phyloP scores from a whole-genome alignment of 2,113 vertebrate species.

The Chionodraco myersi region DNA sequence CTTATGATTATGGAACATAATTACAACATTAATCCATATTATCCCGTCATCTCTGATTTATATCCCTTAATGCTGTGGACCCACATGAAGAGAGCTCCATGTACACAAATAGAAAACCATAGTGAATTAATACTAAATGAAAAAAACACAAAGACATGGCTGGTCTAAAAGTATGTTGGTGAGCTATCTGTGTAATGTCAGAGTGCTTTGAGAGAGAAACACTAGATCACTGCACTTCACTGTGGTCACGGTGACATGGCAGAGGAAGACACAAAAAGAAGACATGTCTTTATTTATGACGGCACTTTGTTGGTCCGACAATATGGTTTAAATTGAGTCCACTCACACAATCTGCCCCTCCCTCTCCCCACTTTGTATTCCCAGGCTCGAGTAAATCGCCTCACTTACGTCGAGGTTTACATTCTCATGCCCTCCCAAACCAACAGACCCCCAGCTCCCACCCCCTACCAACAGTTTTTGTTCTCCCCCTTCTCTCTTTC shows the following conservation, averaged over 20 bases:
- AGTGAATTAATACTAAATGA: not conserved
- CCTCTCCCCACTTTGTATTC: conserved; percentile 68
- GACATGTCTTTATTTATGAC: conserved; percentile 49
- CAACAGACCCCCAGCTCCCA: conserved; percentile 58
- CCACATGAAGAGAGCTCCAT: conserved; percentile 5
- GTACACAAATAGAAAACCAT: conserved; percentile 8
- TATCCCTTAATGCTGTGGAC: conserved; percentile 14
- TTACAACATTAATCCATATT: conserved; percentile 45
- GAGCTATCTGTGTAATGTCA: conserved; percentile 17
- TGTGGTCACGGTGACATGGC: conserved; percentile 1
- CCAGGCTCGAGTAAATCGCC: conserved; percentile 78
- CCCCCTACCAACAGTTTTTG: conserved; percentile 53
- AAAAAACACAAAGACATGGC: not conserved
- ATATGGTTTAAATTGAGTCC: conserved; percentile 74
- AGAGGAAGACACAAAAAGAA: not conserved
- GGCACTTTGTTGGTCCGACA: conserved; percentile 60
- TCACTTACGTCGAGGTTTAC: conserved; percentile 79
- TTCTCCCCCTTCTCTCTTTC: conserved; percentile 18
- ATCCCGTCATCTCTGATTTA: conserved; percentile 42
- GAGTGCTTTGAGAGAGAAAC: conserved; percentile 25
- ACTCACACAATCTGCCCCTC: conserved; percentile 35
- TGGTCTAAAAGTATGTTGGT: not conserved
- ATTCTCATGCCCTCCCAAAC: conserved; percentile 81
- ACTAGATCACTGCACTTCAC: conserved; percentile 12
- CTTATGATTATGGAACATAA: conserved; percentile 48